Base-by-base conservation (phyloP, 2,113 vertebrate species). In the Callionymus lyra region DNA sequence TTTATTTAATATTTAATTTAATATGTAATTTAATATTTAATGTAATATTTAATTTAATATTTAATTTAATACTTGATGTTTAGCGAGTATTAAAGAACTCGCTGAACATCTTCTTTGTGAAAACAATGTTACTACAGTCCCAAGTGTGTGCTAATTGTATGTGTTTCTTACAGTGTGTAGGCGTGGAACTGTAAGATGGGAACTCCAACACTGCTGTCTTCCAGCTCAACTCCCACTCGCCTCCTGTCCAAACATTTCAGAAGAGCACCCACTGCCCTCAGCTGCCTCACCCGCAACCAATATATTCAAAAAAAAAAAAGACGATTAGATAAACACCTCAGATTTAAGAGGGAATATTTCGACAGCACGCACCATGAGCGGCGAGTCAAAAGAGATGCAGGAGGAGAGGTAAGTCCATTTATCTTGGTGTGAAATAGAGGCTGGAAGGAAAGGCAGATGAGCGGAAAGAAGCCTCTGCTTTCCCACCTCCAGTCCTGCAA, bases 171-270 rank as follows among this genome's bases (percentile, higher is more conserved):
- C 91, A 88, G 53, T 9, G 87, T 79, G 85, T 93, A 97, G 70
- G 87, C 84, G 73, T 84, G 86, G 63, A 99, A 90, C 50, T 90
- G 87, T 39, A 97, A 67, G 72, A 99, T 87, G 35, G 94, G 93
- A 63, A 97, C 86, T 31, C 71, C 79, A 72, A 86, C 41, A 35
- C 59, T 85, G 70, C 60, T 84, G 62, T 94, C 91, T 83, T 97
- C 92, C 6, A 98, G 82, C 65, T 99, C 90, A 38, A 97, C 82
- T 43, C 92, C 91, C 44, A 95, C 69, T 81, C 94, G 86, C 80
- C 88, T 91, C 63, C 87, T 89, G 73, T 92, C 88, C 62, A 99
- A 76, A 75, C 91, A 95, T 72, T 97, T 98, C 31, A 99, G 72
- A 32, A 99, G 80, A 12, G 86, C 94, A 18, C 94, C 94, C 47